Base-by-base conservation (phyloP, 1,140 invertebrate species). In the Penaeus chinensis region DNA sequence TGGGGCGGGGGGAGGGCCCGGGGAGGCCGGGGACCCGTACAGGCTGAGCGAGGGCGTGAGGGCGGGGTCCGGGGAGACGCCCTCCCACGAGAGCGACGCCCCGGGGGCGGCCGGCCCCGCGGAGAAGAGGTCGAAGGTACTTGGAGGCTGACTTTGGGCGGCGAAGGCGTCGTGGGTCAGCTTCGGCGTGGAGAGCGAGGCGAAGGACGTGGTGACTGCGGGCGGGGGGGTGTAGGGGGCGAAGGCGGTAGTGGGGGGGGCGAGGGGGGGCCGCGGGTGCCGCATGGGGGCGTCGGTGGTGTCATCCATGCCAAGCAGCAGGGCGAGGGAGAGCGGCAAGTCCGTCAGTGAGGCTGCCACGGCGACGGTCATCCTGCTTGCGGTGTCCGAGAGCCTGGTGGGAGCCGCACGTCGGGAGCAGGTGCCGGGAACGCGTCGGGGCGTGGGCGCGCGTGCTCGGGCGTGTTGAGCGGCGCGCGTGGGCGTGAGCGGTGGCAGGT, bases 331-430 rank as follows among this genome's bases (percentile, higher is more conserved):
- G 79, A 87, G 80, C 69, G 85, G 80, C 69, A 87, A 78, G 85
- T 87, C 85, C 47, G 65, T 62, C 63, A 87, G 66, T 47, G 85
- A 71, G 5, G 85, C 80, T 60, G 85, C 85, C 60, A 87, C 85
- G 37, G 79, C 85, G 85, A 87, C 85, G 85, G 85, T 87, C 85
- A 87, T 87, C 85, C 85, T 87, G 85, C 27, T 27, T 18, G 24
- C 27, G 42, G 24, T 24, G 71, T 18, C 20, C 71, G 27, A 74
- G 27, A 32, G 71, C 37, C 79, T 86, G 63, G 62, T 71, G 85
- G 77, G 62, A 62, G 82, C 19, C 54, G 66, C 54, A 61, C n/a
- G 65, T 54, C 24, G 47, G 65, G 32, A 69, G 84, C 32, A 42
- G 13, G 20, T 16, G 20, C 16, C 42, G 19, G 62, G n/a, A 24